Evolutionary conservation across 1,140 invertebrate species (phyloP), one percentile per base, ranked within the genome.

Genomic region (Euborellia annulipes): DNA sequence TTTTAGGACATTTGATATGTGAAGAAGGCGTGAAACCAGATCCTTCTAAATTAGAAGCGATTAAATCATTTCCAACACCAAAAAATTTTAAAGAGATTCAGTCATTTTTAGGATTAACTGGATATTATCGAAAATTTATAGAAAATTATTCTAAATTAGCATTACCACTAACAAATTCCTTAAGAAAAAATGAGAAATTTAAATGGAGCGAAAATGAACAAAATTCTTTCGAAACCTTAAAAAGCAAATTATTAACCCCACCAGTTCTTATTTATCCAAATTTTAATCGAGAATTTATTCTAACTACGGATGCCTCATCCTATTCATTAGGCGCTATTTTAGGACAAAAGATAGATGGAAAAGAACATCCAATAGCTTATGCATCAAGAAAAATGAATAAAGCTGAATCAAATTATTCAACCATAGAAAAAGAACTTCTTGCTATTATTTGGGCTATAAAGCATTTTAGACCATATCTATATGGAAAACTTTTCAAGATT

Each of bases 381-480:
- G 50, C 52, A 2, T 51, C 44, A 21, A 34, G 60, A 11, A 54
- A 51, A 7, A 36, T 62, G 9, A 57, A 48, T 21, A 13, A 48
- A 27, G n/a, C 51, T 4, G 59, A 62, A 55, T 9, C 19, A 8
- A 52, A 52, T 21, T 58, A 58, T 37, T 57, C 43, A 45, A 58
- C 50, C 14, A 65, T 50, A 53, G 71, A 61, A 58, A 54, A 49
- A 52, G 62, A 62, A 52, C 45, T 61, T 4, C 47, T 62, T 18
- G 61, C 61, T 2, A 61, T 65, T 4, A 52, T 73, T 2, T 65
- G 58, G 55, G 58, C 58, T 2, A 53, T 65, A 0, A 52, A 64
- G 37, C 55, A 68, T 27, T 72, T 71, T 47, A 45, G 59, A 44
- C 58, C 60, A 17, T 73, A 69, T 53, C 43, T 76, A 2, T 64